These are phyloP conservation scores for Artibeus lituratus DNA, from an alignment of 2,797 vertebrate genomes.

Conservation along the genomic window DNA sequence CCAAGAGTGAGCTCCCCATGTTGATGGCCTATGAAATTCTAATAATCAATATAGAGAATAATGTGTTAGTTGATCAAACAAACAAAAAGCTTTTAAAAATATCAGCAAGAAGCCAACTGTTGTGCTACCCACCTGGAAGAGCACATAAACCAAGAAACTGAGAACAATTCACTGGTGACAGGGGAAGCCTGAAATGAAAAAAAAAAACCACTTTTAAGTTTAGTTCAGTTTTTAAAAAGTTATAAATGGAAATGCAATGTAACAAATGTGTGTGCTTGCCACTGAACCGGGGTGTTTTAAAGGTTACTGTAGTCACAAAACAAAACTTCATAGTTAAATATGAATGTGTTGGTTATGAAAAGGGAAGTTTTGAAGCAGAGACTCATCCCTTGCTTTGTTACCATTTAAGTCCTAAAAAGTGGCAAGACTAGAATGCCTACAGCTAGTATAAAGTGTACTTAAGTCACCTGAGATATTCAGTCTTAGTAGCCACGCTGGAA, in stretches of 20 bases:
- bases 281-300: neutral
- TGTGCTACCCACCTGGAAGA: conserved; percentile 87
- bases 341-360: neutral
- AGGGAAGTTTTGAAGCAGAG: neutral
- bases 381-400: neutral
- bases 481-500: neutral
- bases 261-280: neutral
- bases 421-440: neutral
- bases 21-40: neutral
- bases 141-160: conserved; percentile 90
- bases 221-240: neutral
- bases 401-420: conserved; percentile 4
- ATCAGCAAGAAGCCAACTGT: neutral
- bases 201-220: conserved; percentile 6
- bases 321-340: neutral
- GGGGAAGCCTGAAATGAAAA: conserved; percentile 85
- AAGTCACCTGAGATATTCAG: neutral
- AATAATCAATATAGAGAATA: neutral
- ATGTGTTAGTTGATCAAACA: neutral
- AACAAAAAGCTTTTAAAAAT: neutral
- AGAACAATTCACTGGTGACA: conserved; percentile 85
- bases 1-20: neutral
- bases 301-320: neutral
- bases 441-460: neutral
- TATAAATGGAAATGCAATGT: conserved; percentile 10